These are phyloP conservation scores for Apaloderma vittatum DNA, from an alignment of 2,113 vertebrate genomes.

Conservation along the genomic window DNA sequence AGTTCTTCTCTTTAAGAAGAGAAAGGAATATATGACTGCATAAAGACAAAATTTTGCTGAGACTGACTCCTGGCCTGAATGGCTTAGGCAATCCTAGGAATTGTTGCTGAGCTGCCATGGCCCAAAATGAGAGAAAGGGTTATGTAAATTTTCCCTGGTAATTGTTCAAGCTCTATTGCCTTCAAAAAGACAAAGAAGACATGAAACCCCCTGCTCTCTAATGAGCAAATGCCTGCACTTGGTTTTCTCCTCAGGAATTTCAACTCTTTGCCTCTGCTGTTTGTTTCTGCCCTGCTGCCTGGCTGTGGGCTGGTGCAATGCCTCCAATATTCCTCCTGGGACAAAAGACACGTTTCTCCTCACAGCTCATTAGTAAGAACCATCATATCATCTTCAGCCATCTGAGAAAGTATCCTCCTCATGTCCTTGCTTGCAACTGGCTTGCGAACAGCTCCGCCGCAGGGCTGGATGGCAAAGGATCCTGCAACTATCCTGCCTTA, in stretches of 20 bases:
- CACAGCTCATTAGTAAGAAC: constrained; percentile 9
- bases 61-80: not conserved
- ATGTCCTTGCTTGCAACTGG: not conserved
- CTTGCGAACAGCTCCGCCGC: not conserved
- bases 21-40: not conserved
- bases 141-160: not conserved
- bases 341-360: constrained; percentile 19
- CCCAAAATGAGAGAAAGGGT: not conserved
- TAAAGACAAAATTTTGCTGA: not conserved
- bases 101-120: not conserved
- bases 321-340: constrained; percentile 19
- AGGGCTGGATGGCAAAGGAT: constrained; percentile 25
- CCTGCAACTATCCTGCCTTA: constrained; percentile 38
- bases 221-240: constrained; percentile 17
- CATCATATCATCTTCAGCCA: constrained; percentile 29
- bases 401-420: constrained; percentile 29
- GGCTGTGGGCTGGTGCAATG: not conserved
- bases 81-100: not conserved
- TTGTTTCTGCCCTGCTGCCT: not conserved
- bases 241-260: constrained; percentile 39
- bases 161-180: not conserved
- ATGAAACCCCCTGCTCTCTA: not conserved
- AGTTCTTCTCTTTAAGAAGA: not conserved
- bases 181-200: constrained; percentile 34
- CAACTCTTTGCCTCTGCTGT: not conserved